Evolutionary conservation across 2,797 vertebrate species (phyloP), one percentile per base, ranked within the genome.

Genomic region (Falco concolor): DNA sequence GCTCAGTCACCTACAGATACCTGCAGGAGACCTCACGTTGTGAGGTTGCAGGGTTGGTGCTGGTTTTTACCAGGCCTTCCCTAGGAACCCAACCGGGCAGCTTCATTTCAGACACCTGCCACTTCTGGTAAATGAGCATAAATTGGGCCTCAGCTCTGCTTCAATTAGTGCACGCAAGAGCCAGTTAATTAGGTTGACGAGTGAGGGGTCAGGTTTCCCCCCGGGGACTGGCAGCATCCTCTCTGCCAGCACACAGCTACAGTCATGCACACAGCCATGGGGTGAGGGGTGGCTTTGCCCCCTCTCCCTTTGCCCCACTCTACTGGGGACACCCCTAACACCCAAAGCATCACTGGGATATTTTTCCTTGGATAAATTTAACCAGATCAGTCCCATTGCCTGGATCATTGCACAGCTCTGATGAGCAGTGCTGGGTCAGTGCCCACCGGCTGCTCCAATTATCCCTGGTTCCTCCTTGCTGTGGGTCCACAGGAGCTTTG

Each of bases 321-420:
- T 52, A 6, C 0, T 1, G 28, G 56, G 38, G 61, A 42, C 47
- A 12, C 5, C 18, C 12, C n/a, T 8, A 25, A 8, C 3, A 6
- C 50, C 32, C 47, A 47, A 30, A 84, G 34, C 25, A 36, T 10
- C 30, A 0, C 45, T 5, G 64, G 32, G 52, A 13, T 6, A 14
- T 47, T 52, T 85, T 42, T 18, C 38, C 44, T 27, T 27, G 44
- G 45, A 7, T 52, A 40, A 44, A 23, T 38, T 22, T 1, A 38
- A 27, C 16, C 15, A 4, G 22, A 32, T 42, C 8, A 1, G 18
- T 64, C 30, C 50, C 13, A 7, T 42, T 3, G 0, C 32, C 25
- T 27, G 44, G 24, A 34, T 42, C 10, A 0, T 7, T 6, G 5
- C 9, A 2, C 1, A 3, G 36, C 30, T 42, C 64, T 2, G 5